Evolutionary conservation across 2,888 invertebrate genomes (phyloP), one percentile per base, ranked within the genome.

Genomic region (Drosophila lacicola): DNA sequence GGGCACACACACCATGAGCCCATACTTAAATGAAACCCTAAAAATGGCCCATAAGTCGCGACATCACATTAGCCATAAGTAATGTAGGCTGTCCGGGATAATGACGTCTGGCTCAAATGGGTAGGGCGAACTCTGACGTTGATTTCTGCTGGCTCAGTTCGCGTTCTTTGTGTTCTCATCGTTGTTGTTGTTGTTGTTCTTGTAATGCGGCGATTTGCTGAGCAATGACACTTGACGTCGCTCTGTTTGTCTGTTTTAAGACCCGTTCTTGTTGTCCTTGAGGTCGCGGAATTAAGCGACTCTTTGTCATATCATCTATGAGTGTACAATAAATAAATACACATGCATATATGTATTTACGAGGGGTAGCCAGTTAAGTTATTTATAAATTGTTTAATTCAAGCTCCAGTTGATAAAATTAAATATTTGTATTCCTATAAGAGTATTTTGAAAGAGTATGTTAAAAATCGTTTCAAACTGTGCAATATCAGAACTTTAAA

Each of bases 31-130:
- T 73, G 82, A 83, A 89, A 70, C 80, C 85, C 70, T 74, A 72
- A 72, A 83, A 78, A 72, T 78, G 54, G 60, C 66, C 74, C 72
- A 81, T 78, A 89, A 89, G 88, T 89, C 88, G 89, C 88, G 72
- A 72, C 85, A 78, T 87, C 69, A 63, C 89, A 89, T 83, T 78
- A 87, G 70, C 85, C 62, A 56, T 65, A 44, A 50, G 51, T 60
- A 67, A 74, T 63, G 33, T 55, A 25, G 25, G 41, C 33, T 51
- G 33, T 14, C 56, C 19, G 53, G 55, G 49, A 63, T 68, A 74
- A 74, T 74, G 53, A 61, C 41, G 45, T 54, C 49, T 56, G 39
- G 19, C 45, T 29, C 21, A 50, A 44, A 45, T 33, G 45, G 57
- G 21, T 19, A 34, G 63, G 49, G 21, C 51, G 51, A 57, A 17